Base-by-base conservation (phyloP, 2,888 invertebrate genomes). In the Netelia virgata region DNA sequence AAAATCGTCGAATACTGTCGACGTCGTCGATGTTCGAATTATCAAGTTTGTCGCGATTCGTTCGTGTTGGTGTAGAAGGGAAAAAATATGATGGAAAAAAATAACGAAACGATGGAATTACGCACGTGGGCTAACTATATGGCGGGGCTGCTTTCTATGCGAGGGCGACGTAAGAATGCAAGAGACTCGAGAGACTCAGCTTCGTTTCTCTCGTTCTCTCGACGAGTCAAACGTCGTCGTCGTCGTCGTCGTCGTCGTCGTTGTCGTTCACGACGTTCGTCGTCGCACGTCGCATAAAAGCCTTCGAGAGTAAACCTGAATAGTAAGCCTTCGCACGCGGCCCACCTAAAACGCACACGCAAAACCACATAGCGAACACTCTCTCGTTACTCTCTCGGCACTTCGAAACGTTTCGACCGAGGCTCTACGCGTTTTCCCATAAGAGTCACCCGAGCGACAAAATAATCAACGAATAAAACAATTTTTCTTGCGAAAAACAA, bases 121-220 rank as follows among this genome's bases (percentile, higher is more conserved):
- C 73, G 84, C 87, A 89, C 90, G 91, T 91, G 91, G 92, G 91
- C 90, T 90, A 88, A 86, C 74, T 90, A 91, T 90, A 90, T 91
- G 90, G 90, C 89, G 88, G 86, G 88, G 88, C 88, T 89, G 91
- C 91, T 92, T 91, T 92, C 91, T 91, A 91, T 89, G 90, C 90
- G 91, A 90, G 90, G 90, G 90, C 91, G 90, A 90, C 82, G 57
- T 81, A 87, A 88, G 90, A 91, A 91, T 89, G 90, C 84, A 63
- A 84, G 78, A 69, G 70, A 81, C 72, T 72, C 76, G 79, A 41
- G 79, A 41, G 78, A 66, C 74, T 83, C 74, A 20, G 55, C 72
- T 68, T 73, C 82, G 43, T 81, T 84, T 84, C 83, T 74, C 61
- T 53, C 53, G 53, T 53, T 18, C 20, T 66, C 66, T 43, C 20